These are phyloP conservation scores for Tenthredo distinguenda DNA, from an alignment of 2,888 invertebrate species.

Conservation along the genomic window DNA sequence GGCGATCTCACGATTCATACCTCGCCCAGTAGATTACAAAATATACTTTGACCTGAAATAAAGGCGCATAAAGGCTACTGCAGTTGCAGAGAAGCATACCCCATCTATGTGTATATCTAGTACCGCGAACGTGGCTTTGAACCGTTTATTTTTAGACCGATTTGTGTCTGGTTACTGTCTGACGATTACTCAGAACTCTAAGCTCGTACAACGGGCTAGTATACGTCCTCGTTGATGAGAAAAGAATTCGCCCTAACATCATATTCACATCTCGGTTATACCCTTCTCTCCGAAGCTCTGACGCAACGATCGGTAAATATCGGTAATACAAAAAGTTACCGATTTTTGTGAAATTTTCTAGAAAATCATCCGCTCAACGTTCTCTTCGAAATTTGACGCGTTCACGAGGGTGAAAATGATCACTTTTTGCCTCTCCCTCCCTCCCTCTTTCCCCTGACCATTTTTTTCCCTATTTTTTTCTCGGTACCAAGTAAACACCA, in stretches of 20 bases:
- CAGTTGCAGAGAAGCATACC: constrained; percentile 5
- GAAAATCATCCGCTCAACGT: not conserved
- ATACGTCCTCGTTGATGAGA: constrained; percentile 1
- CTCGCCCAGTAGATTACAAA: not conserved
- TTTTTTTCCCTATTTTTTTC: constrained; percentile 50
- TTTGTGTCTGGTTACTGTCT: constrained; percentile 54
- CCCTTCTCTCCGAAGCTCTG: not conserved
- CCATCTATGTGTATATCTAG: not conserved
- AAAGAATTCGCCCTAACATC: constrained; percentile 12
- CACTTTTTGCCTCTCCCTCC: not conserved
- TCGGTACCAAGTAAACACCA: constrained; percentile 50
- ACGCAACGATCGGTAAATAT: not conserved
- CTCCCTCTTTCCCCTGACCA: not conserved
- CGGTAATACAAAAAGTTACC: not conserved
- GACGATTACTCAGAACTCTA: constrained; percentile 34
- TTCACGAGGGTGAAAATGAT: not conserved
- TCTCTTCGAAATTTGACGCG: not conserved
- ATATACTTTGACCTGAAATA: not conserved
- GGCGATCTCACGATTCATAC: not conserved
- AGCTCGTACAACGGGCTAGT: constrained; percentile 14
- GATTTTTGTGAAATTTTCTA: constrained; percentile 15
- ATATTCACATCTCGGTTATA: not conserved
- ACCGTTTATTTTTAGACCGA: constrained; percentile 52
- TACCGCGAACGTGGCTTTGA: constrained; percentile 43
- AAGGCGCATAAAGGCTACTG: constrained; percentile 2